Evolutionary conservation across 2,888 invertebrate species (phyloP).

Genomic region (Lasioglossum morio): DNA sequence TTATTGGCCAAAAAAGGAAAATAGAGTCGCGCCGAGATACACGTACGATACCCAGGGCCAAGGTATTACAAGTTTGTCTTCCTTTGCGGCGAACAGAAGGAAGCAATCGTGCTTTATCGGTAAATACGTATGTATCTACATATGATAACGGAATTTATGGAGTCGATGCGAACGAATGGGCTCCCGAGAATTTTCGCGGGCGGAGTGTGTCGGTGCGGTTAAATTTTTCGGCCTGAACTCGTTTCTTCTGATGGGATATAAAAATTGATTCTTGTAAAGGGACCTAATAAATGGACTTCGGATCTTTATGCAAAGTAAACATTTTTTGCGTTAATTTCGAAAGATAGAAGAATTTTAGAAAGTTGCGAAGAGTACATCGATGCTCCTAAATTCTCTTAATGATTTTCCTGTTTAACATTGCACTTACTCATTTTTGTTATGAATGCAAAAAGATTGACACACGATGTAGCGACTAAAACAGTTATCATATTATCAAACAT

Average conservation of each 20-base stretch:
- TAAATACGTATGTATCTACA: not conserved
- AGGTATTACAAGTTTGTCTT: not conserved
- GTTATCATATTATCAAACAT: too few relatives aligned
- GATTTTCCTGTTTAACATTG: too few relatives aligned
- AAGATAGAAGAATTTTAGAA: too few relatives aligned
- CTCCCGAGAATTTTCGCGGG: not conserved
- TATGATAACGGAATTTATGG: not conserved
- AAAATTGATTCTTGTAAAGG: not conserved
- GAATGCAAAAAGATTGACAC: too few relatives aligned
- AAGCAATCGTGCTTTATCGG: not conserved
- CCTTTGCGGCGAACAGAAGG: not conserved
- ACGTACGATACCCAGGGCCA: not conserved
- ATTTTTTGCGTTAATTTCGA: not conserved
- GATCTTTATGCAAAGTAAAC: not conserved
- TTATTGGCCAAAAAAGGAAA: not conserved
- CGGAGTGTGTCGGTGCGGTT: not conserved
- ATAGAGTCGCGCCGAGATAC: not conserved
- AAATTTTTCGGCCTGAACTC: not conserved
- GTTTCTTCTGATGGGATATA: not conserved
- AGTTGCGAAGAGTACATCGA: too few relatives aligned
- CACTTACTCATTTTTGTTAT: too few relatives aligned
- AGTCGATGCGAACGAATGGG: not conserved
- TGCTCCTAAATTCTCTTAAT: too few relatives aligned
- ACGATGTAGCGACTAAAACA: too few relatives aligned
- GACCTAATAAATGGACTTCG: not conserved